Evolutionary conservation across 1,140 invertebrate species (phyloP), one percentile per base, ranked within the genome.

Genomic region (Leptonema lineaticorne): DNA sequence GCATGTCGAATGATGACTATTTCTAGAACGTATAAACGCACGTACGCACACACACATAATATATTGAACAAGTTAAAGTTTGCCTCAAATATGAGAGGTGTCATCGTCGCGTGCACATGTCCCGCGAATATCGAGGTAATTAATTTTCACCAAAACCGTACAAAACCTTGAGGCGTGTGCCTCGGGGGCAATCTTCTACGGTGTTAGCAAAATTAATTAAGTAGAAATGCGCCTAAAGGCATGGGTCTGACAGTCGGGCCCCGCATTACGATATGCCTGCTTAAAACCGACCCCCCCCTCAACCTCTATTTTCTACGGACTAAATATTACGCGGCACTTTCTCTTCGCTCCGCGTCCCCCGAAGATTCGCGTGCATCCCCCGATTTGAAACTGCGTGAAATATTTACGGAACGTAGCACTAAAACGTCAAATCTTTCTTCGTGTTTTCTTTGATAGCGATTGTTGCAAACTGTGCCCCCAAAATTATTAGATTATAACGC

Each of bases 211-310:
- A 53, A 53, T 53, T 53, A 53, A 53, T 53, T 53, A 53, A 53
- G 50, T 53, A 53, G 50, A 53, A 53, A 53, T 53, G 50, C 50
- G 50, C 50, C 50, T 53, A 24, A n/a, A 53, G 50, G 50, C 50
- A n/a, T 26, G 20, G 24, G n/a, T 24, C 22, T 22, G 20, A 53
- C 50, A 53, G 20, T 24, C 24, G 8, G 9, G 50, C 50, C n/a
- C n/a, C 11, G 20, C 27, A 53, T 53, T 53, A 53, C 50, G 22
- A 24, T 24, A 53, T 53, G n/a, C n/a, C 50, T 53, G 50, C 50
- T n/a, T n/a, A 53, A 53, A 53, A 53, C 50, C 50, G 24, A 53
- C 50, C 18, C 50, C 22, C 37, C 37, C 37, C 37, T 11, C 37
- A 14, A 33, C 5, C 30, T 11, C 5, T 6, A 33, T 11, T 11